A percentile compares a stretch with the other conserved stretches of the same genome.
Evolutionary conservation across 2,113 vertebrate species (phyloP).

Genomic region (Ivindomyrus marchei): DNA sequence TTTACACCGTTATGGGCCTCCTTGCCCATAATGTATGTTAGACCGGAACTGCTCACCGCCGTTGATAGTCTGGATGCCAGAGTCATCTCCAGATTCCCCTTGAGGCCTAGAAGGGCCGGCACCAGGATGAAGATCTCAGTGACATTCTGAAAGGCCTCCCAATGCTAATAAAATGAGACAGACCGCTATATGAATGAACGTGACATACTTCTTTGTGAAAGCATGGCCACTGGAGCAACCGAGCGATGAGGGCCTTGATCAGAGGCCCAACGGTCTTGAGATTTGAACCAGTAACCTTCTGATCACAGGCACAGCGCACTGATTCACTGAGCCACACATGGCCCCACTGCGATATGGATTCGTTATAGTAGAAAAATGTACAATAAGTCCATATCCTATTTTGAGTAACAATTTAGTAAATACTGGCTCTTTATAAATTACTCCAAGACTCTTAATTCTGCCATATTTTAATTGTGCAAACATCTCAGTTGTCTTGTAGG

Average conservation of each 20-base stretch:
- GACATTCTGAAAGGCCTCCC: slow-evolving; percentile 88
- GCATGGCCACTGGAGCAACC: background rate
- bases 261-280: background rate
- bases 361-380: background rate
- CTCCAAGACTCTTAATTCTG: background rate
- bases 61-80: slow-evolving; percentile 90
- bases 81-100: slow-evolving; percentile 98
- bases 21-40: background rate
- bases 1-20: background rate
- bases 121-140: slow-evolving; percentile 98
- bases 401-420: background rate
- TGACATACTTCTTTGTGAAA: background rate
- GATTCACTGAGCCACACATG: background rate
- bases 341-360: background rate
- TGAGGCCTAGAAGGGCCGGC: slow-evolving; percentile 90
- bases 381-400: background rate
- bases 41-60: slow-evolving; percentile 66
- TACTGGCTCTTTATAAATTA: background rate
- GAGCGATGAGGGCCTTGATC: background rate
- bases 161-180: slow-evolving; percentile 66
- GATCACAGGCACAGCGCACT: background rate
- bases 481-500: background rate
- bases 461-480: background rate
- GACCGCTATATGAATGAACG: background rate
- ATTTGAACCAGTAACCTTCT: background rate